phyloP scores from a whole-genome alignment of 1,140 invertebrate genomes.

The Asobara japonica region DNA sequence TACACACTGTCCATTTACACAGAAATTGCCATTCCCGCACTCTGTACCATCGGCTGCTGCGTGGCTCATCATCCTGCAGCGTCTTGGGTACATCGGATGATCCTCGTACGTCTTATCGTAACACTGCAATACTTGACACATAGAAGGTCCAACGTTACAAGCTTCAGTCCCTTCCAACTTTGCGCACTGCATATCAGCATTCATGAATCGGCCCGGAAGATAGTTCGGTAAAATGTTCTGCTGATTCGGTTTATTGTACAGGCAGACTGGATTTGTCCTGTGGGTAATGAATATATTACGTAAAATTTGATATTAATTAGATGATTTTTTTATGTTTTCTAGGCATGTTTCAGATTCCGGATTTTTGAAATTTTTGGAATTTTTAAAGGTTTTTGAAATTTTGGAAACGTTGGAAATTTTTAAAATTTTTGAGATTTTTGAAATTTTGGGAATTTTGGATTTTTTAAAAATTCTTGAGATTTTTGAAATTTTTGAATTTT shows the following conservation, averaged over 20 bases:
- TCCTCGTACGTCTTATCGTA: too few species aligned
- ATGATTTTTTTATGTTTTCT: too few species aligned
- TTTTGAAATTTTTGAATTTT: neutral
- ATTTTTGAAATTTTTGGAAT: too few species aligned
- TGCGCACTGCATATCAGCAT: slow-evolving; percentile 26
- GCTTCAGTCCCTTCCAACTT: neutral
- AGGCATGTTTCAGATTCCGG: too few species aligned
- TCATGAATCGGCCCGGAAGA: slow-evolving; percentile 22
- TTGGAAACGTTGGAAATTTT: too few species aligned
- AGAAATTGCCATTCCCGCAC: slow-evolving; percentile 26
- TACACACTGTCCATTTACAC: slow-evolving; percentile 1
- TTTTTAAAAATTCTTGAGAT: neutral
- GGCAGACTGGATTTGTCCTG: neutral
- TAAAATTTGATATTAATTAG: too few species aligned
- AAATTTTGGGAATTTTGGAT: too few species aligned
- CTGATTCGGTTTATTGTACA: slow-evolving; percentile 19
- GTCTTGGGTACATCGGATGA: neutral
- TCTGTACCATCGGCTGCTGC: slow-evolving; percentile 29
- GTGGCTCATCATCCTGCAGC: neutral
- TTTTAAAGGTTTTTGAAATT: too few species aligned
- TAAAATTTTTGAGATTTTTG: too few species aligned
- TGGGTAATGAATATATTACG: neutral
- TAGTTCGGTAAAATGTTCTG: neutral
- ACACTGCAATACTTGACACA: neutral
- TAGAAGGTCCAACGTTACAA: neutral